Percentiles rank a stretch among this genome's conserved stretches.
These are phyloP conservation scores for Engraulis encrasicolus DNA, from an alignment of 2,113 vertebrate species.

Conservation along the genomic window DNA sequence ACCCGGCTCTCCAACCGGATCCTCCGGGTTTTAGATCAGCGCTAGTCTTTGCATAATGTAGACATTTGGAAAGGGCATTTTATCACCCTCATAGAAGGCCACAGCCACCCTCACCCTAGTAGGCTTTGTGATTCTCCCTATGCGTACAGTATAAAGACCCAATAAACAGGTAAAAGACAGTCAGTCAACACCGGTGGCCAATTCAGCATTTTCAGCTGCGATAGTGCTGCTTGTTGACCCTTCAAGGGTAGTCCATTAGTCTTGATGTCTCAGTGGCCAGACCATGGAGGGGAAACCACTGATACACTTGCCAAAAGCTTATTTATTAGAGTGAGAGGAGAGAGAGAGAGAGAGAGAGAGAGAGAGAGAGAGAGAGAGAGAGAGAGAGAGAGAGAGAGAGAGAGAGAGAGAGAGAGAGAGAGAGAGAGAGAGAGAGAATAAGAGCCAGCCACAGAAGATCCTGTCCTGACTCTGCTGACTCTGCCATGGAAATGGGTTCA, in stretches of 20 bases:
- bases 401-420: neutral
- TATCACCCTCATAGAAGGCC: neutral
- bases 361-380: neutral
- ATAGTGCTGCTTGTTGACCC: constrained; percentile 19
- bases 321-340: neutral
- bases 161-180: neutral
- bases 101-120: neutral
- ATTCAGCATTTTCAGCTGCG: neutral
- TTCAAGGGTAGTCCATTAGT: neutral
- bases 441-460: neutral
- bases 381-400: neutral
- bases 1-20: no score
- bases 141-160: neutral
- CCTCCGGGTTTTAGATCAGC: no score
- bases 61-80: no score
- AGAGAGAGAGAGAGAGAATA: neutral
- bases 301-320: neutral
- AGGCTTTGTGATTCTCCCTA: neutral
- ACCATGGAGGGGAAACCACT: neutral
- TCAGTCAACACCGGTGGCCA: neutral
- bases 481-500: neutral
- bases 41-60: no score
- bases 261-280: neutral
- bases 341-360: neutral
- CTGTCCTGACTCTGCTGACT: no score